Conservation (phyloP, 37 sponge, comb jelly and placozoan genomes). For the Bolinopsis microptera region DNA sequence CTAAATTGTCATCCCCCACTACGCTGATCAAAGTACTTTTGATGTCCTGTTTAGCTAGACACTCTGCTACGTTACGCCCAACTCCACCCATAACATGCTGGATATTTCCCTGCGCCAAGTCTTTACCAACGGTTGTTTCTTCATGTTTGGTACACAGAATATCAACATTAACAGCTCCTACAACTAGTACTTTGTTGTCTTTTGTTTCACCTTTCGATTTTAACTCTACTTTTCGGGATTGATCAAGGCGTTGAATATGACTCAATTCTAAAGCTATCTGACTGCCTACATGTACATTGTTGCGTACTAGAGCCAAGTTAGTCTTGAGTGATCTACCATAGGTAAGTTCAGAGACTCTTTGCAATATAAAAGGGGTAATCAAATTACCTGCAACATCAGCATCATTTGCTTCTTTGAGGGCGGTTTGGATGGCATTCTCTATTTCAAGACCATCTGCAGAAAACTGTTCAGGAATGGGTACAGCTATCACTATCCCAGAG, state of each 20-base stretch:
- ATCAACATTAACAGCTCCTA: slow-evolving; percentile 81
- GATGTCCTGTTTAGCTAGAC: slow-evolving; percentile 72
- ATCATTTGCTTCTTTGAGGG: slow-evolving; percentile 75
- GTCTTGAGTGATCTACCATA: slow-evolving; percentile 79
- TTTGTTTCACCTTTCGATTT: neutral
- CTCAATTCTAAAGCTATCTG: slow-evolving; percentile 77
- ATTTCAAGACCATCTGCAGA: slow-evolving; percentile 71
- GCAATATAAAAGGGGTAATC: slow-evolving; percentile 87
- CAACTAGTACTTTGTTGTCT: slow-evolving; percentile 59
- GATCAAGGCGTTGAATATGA: neutral
- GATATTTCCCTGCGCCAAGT: slow-evolving; percentile 68
- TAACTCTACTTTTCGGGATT: neutral
- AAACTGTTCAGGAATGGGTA: slow-evolving; percentile 78
- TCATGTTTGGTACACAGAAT: slow-evolving; percentile 66
- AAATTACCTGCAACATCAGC: slow-evolving; percentile 70
- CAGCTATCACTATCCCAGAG: slow-evolving; percentile 84
- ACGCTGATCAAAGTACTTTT: slow-evolving; percentile 79
- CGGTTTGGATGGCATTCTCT: slow-evolving; percentile 75
- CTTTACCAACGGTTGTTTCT: slow-evolving; percentile 66
- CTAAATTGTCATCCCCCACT: slow-evolving; percentile 77
- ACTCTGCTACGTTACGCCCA: slow-evolving; percentile 74
- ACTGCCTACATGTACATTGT: slow-evolving; percentile 87
- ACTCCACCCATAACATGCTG: slow-evolving; percentile 79
- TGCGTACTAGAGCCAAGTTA: slow-evolving; percentile 85
- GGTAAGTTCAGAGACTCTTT: slow-evolving; percentile 80